Evolutionary conservation across 2,888 invertebrate genomes (phyloP).

Genomic region (Drosophila siamana): DNA sequence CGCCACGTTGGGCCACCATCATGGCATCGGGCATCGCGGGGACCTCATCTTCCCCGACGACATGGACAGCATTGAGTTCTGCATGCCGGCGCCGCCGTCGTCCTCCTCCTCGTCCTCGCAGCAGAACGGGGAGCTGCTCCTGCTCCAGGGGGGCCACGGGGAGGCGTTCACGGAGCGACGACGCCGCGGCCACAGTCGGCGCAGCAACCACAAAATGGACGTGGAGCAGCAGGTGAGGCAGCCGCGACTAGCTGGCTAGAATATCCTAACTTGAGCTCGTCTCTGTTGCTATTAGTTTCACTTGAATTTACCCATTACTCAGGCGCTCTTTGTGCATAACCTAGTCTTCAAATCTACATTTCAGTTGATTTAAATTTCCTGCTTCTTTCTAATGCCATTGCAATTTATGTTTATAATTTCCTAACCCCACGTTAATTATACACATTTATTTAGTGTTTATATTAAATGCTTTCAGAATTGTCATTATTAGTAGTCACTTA

Average conservation of each 20-base stretch:
- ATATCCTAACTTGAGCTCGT: too few species aligned
- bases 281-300: too few species aligned
- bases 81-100: conserved; percentile 81
- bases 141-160: conserved; percentile 69
- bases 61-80: conserved; percentile 85
- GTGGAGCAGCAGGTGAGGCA: conserved; percentile 84
- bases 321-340: too few species aligned
- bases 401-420: too few species aligned
- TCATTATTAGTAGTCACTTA: too few species aligned
- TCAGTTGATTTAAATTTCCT: too few species aligned
- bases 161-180: conserved; percentile 84
- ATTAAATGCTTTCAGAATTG: too few species aligned
- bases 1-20: conserved; percentile 79
- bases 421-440: too few species aligned
- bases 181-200: conserved; percentile 82
- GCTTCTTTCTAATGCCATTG: too few species aligned
- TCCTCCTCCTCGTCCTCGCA: conserved; percentile 74
- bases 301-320: too few species aligned
- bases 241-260: neutral
- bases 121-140: conserved; percentile 76
- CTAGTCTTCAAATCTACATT: too few species aligned
- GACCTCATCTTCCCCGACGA: conserved; percentile 84
- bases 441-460: too few species aligned
- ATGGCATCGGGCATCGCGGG: conserved; percentile 62
- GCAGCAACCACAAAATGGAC: conserved; percentile 85